Evolutionary conservation across 1,140 invertebrate species (phyloP), one percentile per base, ranked within the genome.

Genomic region (Ceratina calcarata): DNA sequence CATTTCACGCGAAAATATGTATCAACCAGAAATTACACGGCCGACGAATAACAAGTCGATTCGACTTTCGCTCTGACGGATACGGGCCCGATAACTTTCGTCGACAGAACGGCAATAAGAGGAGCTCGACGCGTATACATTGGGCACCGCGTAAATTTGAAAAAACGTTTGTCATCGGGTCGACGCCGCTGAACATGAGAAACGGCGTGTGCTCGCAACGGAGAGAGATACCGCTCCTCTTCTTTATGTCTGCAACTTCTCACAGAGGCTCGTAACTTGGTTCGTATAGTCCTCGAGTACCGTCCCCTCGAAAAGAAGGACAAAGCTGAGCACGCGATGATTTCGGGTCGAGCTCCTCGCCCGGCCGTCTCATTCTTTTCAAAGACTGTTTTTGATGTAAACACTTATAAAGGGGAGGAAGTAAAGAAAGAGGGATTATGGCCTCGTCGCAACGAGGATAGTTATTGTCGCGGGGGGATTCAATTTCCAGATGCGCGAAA

Each of bases 221-320:
- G 53, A 60, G 27, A 64, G 51, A 32, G 20, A n/a, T 53, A 15
- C n/a, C 51, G 78, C 24, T 60, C 78, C 37, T 45, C 37, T 45
- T 67, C 71, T 73, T 73, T 60, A 74, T 71, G 78, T 79, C 78
- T 24, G 70, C 78, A 79, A 71, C 55, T 53, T 79, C 65, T 67
- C 61, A 51, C 69, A 12, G 70, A 15, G 55, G 27, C 24, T 53
- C 78, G 78, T 79, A 79, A 79, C 62, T 79, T 74, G 6, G 37
- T 45, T 6, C 37, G 6, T 10, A 45, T 74, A 53, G 57, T 67
- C 55, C 73, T 70, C 61, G 24, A 57, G 72, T 24, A 55, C 51
- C 66, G 64, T 27, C 51, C 3, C 16, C 66, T 1, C 37, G 12
- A 65, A 45, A 57, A 53, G 27, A 24, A 18, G 22, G 51, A 78